Base-by-base conservation (phyloP, 1,140 invertebrate species). In the Ostrea edulis region DNA sequence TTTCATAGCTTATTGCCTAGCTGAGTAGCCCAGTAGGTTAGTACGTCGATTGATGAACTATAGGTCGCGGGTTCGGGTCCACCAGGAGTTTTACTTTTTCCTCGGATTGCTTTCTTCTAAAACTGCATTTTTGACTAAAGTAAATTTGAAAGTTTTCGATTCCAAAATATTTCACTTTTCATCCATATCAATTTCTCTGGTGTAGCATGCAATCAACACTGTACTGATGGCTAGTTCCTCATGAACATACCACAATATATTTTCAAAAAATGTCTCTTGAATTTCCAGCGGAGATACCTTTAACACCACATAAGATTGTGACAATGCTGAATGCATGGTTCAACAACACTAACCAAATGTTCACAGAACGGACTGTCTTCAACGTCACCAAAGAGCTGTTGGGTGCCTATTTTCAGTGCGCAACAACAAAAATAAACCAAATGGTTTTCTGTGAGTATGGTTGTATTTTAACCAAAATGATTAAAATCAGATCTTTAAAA, bases 371-470 rank as follows among this genome's bases (percentile, higher is more conserved):
- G 22, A 25, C 22, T 11, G 35, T 77, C 25, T 35, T 14, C 25
- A 77, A 77, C 22, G 29, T 77, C 9, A 17, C 25, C 8, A 77
- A 4, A 29, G 29, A 12, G 11, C 14, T 77, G 2, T 4, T 77
- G 68, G 25, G 29, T 2, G 22, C 68, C 29, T 29, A 29, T 77
- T 77, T 44, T 25, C 29, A 35, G 29, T 77, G 68, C 35, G 22
- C 68, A 25, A 35, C 68, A 29, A 14, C 29, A 35, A 77, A 77
- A 17, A 77, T 77, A 14, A 77, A 77, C 68, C 68, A 77, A 9
- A 77, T 77, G 68, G 68, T 17, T 77, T 77, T 77, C 68, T 77
- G 68, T 77, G 12, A 77, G 68, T 29, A 35, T 17, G n/a, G 20
- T 62, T 17, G n/a, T 7, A n/a, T n/a, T n/a, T 58, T 58, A 55